Evolutionary conservation across 2,888 invertebrate species (phyloP).

Genomic region (Pediacus dermestoides): DNA sequence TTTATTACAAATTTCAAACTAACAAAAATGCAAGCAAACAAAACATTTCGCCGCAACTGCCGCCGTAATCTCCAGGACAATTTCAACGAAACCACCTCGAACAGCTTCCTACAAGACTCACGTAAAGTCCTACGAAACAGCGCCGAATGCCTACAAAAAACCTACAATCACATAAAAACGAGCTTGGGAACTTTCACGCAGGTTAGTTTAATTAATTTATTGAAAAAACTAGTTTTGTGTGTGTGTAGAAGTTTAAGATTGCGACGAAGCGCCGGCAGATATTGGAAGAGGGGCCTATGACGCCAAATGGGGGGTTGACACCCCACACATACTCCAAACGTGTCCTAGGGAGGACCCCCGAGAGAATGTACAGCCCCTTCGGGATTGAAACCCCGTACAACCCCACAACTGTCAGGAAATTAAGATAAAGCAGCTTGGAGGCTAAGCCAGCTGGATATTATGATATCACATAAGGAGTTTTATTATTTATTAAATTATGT

Average conservation of each 20-base stretch:
- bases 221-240: background rate
- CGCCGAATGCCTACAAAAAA: conserved; percentile 65
- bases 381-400: conserved; percentile 65
- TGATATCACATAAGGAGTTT: background rate
- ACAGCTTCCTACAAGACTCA: conserved; percentile 54
- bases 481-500: background rate
- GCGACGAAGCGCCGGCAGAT: conserved; percentile 56
- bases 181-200: conserved; percentile 66
- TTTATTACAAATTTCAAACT: too few relatives aligned
- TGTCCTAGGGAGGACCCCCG: conserved; percentile 63
- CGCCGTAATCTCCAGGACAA: conserved; percentile 42
- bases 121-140: conserved; percentile 62
- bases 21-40: too few relatives aligned
- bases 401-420: too few relatives aligned
- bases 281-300: conserved; percentile 54
- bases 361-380: conserved; percentile 73
- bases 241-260: conserved; percentile 53
- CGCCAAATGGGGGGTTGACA: conserved; percentile 48
- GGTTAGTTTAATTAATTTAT: conserved; percentile 46
- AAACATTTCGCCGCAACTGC: too few relatives aligned
- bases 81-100: conserved; percentile 34
- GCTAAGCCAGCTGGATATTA: conserved; percentile 19
- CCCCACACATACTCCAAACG: conserved; percentile 51
- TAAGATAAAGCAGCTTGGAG: too few relatives aligned
- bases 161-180: conserved; percentile 62